phyloP scores from a whole-genome alignment of 2,797 vertebrate species.

The Melopsittacus undulatus region DNA sequence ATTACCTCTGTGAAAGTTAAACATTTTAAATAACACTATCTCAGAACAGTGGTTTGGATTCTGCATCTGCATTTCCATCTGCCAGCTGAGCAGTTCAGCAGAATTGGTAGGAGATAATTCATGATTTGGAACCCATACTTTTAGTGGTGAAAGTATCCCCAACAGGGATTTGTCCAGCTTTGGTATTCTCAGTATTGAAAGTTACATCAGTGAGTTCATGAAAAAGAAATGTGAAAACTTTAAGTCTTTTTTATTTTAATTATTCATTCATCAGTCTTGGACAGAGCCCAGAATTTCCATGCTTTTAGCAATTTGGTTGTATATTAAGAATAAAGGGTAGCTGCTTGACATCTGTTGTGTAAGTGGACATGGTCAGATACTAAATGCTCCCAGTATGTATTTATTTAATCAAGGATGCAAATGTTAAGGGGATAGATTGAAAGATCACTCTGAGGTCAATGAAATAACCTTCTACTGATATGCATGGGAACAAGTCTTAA shows the following conservation, averaged over 20 bases:
- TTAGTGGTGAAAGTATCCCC: neutral
- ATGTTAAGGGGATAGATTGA: neutral
- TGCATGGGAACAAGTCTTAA: neutral
- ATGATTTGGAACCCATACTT: neutral
- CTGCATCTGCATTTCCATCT: neutral
- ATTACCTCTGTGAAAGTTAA: neutral
- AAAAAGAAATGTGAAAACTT: constrained; percentile 34
- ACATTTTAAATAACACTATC: neutral
- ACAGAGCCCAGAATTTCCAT: neutral
- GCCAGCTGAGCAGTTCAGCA: neutral
- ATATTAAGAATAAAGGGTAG: constrained; percentile 10
- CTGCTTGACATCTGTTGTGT: neutral
- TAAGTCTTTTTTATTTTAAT: constrained; percentile 10
- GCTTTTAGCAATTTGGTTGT: neutral
- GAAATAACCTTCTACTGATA: neutral
- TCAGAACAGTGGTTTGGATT: neutral
- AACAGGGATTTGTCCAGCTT: neutral
- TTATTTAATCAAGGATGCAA: constrained; percentile 25
- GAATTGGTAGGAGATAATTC: neutral
- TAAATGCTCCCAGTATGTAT: neutral
- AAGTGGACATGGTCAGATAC: neutral
- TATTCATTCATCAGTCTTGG: neutral
- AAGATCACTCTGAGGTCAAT: neutral
- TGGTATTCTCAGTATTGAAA: constrained; percentile 10
- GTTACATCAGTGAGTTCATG: neutral